Evolutionary conservation across 2,797 vertebrate genomes (phyloP), one percentile per base, ranked within the genome.

Genomic region (Falco naumanni): DNA sequence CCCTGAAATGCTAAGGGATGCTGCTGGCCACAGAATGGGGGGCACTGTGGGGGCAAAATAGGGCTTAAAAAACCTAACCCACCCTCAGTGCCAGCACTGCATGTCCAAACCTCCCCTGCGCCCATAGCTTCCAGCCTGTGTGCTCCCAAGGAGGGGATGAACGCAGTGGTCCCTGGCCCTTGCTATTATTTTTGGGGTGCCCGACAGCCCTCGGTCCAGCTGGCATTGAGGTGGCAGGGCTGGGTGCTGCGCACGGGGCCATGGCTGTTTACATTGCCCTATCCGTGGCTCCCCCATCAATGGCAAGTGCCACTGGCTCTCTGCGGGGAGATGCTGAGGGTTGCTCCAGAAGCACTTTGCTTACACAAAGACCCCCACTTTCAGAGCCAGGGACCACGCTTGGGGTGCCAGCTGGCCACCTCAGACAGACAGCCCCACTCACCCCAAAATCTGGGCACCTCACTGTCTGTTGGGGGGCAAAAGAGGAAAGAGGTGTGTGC

Each of bases 361-460:
- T 90, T 77, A 34, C 61, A 72, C 16, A 19, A 43, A 31, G 5
- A 3, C 11, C 28, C 16, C 19, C 8, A 51, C 69, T 80, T 4
- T 11, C 13, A 4, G 41, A 76, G 33, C 54, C 54, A 54, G 68
- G 51, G 79, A 56, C 20, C 4, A 4, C 2, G 1, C 47, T 18
- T 4, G 11, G 34, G 26, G 31, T 63, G 37, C 28, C 1, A 3
- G 28, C 28, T 3, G 3, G 11, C 34, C 45, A 2, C 26, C 3
- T 41, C 0, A 0, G 14, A 5, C 11, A 9, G 56, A 29, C 53
- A 22, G 29, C 3, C 25, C 3, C 11, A 2, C 1, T 1, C 31
- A 4, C 15, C 8, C 22, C 45, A 29, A 65, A 64, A 34, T 50
- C 34, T 47, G 50, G 9, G 33, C 59, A 37, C 11, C 26, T 33